Evolutionary conservation across 2,113 vertebrate species (phyloP).

Genomic region (Cygnus atratus): DNA sequence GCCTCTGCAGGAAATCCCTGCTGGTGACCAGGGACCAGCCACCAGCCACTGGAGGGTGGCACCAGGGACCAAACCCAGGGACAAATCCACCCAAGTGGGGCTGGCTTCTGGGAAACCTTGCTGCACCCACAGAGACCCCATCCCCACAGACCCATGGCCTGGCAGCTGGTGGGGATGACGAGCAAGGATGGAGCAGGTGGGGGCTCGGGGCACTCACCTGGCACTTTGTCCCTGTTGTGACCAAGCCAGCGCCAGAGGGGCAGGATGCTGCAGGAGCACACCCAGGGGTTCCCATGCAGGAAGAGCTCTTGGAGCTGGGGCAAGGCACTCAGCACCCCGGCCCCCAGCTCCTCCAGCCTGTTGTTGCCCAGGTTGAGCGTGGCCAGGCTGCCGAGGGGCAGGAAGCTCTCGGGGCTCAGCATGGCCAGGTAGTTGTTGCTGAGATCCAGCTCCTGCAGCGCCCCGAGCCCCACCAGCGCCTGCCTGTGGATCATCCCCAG

Average conservation of each 20-base stretch:
- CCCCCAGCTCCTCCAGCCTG: constrained; percentile 60
- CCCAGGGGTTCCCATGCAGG: constrained; percentile 77
- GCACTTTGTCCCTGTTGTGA: constrained; percentile 53
- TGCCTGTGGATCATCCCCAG: constrained; percentile 67
- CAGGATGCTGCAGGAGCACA: constrained; percentile 74
- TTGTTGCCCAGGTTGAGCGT: constrained; percentile 68
- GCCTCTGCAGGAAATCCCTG: background rate
- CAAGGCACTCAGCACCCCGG: background rate
- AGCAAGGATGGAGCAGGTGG: rapidly evolving
- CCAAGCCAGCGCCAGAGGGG: constrained; percentile 76
- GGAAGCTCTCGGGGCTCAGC: constrained; percentile 66
- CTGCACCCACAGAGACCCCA: rapidly evolving
- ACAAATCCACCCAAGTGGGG: background rate
- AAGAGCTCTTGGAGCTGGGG: constrained; percentile 59
- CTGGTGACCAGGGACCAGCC: background rate
- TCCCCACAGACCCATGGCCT: rapidly evolving
- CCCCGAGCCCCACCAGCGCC: constrained; percentile 67
- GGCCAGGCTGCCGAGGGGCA: constrained; percentile 57
- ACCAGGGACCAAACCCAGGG: background rate
- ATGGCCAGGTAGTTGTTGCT: constrained; percentile 67
- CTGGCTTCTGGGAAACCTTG: rapidly evolving
- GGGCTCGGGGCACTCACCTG: constrained; percentile 64
- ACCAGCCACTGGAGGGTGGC: background rate
- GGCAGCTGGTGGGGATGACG: background rate
- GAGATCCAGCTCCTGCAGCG: constrained; percentile 73